phyloP scores from a whole-genome alignment of 2,113 vertebrate species.

The Xiphophorus couchianus region DNA sequence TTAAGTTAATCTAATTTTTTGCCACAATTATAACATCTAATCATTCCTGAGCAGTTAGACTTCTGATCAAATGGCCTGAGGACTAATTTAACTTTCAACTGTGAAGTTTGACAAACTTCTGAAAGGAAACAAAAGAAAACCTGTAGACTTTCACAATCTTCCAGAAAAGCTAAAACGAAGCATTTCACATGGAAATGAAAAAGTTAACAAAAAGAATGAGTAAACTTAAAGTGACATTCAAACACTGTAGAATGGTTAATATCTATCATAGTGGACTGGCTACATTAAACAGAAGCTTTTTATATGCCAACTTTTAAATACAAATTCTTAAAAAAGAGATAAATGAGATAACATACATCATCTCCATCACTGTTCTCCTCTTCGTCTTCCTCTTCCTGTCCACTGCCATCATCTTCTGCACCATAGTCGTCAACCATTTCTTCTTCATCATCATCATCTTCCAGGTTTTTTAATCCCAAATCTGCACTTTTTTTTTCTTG shows the following conservation, averaged over 20 bases:
- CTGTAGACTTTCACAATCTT: too few species aligned
- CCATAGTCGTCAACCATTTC: slow-evolving; percentile 92
- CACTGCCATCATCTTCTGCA: slow-evolving; percentile 70
- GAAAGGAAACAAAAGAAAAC: too few species aligned
- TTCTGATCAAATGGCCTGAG: background rate
- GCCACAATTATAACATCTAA: background rate
- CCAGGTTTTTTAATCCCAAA: slow-evolving; percentile 10
- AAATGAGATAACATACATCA: slow-evolving; percentile 63
- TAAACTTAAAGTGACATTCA: background rate
- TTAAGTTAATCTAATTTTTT: background rate
- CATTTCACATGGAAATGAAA: background rate
- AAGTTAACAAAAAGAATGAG: background rate
- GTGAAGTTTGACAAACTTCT: background rate
- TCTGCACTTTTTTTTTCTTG: slow-evolving; percentile 6
- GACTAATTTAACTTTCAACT: too few species aligned
- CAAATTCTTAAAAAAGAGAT: background rate
- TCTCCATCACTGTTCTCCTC: slow-evolving; percentile 76
- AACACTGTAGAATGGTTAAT: background rate
- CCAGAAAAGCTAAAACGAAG: background rate
- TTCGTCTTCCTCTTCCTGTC: slow-evolving; percentile 62
- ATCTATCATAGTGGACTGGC: too few species aligned
- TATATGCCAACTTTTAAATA: too few species aligned
- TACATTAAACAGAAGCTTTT: too few species aligned
- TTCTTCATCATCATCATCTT: slow-evolving; percentile 80
- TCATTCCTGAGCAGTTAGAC: background rate